Evolutionary conservation across 2,888 invertebrate genomes (phyloP).

Genomic region (Pandemis cinnamomeana): DNA sequence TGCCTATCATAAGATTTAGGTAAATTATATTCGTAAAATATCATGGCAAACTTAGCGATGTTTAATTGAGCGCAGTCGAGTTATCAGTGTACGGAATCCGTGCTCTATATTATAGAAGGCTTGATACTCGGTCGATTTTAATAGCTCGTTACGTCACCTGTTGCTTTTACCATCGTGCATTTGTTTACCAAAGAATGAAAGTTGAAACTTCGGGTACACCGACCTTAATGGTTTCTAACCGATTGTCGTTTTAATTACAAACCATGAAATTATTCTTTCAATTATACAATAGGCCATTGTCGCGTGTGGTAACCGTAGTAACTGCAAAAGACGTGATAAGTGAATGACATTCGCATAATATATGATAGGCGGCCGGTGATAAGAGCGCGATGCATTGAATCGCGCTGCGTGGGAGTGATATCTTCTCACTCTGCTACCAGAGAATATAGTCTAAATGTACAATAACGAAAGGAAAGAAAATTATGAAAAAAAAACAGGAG

Average conservation of each 20-base stretch:
- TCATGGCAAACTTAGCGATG: background rate
- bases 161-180: conserved; percentile 33
- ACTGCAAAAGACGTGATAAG: background rate
- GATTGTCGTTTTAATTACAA: conserved; percentile 10
- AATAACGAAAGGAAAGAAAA: no score
- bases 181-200: conserved; percentile 34
- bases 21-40: background rate
- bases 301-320: conserved; percentile 3
- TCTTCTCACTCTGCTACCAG: background rate
- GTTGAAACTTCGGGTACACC: conserved; percentile 12
- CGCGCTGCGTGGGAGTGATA: conserved; percentile 8
- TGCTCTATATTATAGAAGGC: background rate
- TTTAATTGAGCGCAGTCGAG: background rate
- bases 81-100: conserved; percentile 28
- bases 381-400: conserved; percentile 19
- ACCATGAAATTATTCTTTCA: conserved; percentile 15
- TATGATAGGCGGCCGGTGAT: conserved; percentile 19
- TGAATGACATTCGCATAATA: conserved; percentile 8
- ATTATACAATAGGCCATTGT: conserved; percentile 13
- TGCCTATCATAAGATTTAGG: background rate
- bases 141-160: conserved; percentile 41
- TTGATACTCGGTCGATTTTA: conserved; percentile 24
- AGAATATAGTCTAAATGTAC: background rate
- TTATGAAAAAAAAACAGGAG: no score
- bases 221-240: conserved; percentile 21